Evolutionary conservation across 2,888 invertebrate species (phyloP).

Genomic region (Endomychus coccineus): DNA sequence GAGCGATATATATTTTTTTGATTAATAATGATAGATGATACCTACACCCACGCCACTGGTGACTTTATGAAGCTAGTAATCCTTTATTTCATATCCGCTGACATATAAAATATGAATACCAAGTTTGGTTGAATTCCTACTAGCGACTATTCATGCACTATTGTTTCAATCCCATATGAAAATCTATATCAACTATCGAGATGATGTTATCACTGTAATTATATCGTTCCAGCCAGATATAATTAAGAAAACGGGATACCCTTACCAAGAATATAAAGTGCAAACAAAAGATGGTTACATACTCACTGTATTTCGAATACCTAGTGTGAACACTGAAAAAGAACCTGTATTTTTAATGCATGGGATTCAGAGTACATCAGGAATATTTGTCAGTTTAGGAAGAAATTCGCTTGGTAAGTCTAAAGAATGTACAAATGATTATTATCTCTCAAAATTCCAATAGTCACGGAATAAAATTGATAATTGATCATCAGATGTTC

Average conservation of each 20-base stretch:
- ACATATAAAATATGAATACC: too few species aligned
- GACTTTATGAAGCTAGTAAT: too few species aligned
- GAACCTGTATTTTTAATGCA: conserved; percentile 37
- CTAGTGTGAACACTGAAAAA: conserved; percentile 26
- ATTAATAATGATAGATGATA: too few species aligned
- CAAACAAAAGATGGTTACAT: conserved; percentile 34
- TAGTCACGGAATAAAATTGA: too few species aligned
- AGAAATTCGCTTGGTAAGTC: conserved; percentile 34
- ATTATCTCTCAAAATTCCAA: conserved; percentile 2
- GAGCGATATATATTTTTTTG: too few species aligned
- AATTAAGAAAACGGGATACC: conserved; percentile 31
- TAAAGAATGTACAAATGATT: too few species aligned
- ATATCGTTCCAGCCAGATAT: conserved; percentile 35
- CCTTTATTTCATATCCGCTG: too few species aligned
- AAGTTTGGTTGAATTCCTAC: too few species aligned
- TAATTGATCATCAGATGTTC: too few species aligned
- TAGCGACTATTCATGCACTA: neutral
- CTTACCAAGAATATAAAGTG: conserved; percentile 33
- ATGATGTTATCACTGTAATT: neutral
- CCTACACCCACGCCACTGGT: too few species aligned
- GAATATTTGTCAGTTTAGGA: conserved; percentile 35
- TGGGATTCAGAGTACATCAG: conserved; percentile 34
- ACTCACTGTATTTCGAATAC: conserved; percentile 33
- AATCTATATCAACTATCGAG: neutral
- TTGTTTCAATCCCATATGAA: neutral